Evolutionary conservation across 2,113 vertebrate species (phyloP).

Genomic region (Ochotona princeps): DNA sequence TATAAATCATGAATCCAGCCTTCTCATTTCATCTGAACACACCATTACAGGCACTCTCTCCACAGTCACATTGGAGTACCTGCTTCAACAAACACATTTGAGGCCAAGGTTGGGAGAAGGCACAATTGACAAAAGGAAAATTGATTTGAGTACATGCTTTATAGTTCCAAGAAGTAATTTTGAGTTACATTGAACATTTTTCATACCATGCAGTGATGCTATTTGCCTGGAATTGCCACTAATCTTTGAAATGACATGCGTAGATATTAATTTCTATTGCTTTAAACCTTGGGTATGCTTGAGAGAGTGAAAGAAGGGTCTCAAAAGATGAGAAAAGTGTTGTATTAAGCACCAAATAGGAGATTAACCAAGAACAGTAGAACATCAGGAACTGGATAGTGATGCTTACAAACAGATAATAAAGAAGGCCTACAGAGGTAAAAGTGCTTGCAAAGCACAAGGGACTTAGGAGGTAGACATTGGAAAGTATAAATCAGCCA

Average conservation of each 20-base stretch:
- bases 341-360: neutral
- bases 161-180: neutral
- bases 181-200: neutral
- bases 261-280: conserved; percentile 16
- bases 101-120: too few relatives aligned
- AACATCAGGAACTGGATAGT: neutral
- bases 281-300: neutral
- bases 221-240: neutral
- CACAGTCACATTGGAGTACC: neutral
- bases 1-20: neutral
- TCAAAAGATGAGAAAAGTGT: neutral
- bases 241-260: neutral
- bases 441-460: neutral
- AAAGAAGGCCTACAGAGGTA: neutral
- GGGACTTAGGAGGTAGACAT: neutral
- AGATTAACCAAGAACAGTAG: conserved; percentile 24
- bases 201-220: neutral
- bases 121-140: neutral
- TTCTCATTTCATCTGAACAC: neutral
- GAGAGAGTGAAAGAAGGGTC: neutral
- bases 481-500: neutral
- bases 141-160: conserved; percentile 9
- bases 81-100: neutral
- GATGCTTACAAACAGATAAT: neutral
- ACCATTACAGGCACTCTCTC: neutral